Percentiles rank a stretch among this genome's conserved stretches.
Conservation (phyloP, 2,888 invertebrate genomes). For the Nymphalis c-album region DNA sequence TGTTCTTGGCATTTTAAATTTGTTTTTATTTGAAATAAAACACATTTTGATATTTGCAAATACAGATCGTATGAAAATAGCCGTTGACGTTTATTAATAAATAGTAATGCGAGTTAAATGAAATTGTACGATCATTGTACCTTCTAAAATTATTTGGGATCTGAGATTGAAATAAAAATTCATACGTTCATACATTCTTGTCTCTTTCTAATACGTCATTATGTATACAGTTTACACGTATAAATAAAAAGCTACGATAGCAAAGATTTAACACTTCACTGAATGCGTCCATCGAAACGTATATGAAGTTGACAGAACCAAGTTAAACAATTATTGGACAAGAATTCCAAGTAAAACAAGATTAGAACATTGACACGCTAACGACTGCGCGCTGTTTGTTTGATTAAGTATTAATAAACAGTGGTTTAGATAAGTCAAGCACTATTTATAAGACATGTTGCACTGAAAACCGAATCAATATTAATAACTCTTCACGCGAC, state of each 20-base stretch:
- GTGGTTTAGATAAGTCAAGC: conserved; percentile 27
- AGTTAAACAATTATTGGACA: conserved; percentile 8
- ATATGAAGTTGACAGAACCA: conserved; percentile 1
- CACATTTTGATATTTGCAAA: conserved; percentile 7
- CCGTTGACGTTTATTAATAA: too few species aligned
- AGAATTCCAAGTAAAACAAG: conserved; percentile 12
- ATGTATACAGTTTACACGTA: not conserved
- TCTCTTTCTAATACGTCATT: not conserved
- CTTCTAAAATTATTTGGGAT: too few species aligned
- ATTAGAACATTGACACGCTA: conserved; percentile 12
- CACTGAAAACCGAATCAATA: conserved; percentile 63
- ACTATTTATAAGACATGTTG: conserved; percentile 42
- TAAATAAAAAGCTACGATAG: not conserved
- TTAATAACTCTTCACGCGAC: conserved; percentile 64
- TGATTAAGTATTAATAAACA: conserved; percentile 26
- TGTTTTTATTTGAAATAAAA: conserved; percentile 2
- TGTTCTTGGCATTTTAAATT: conserved; percentile 12
- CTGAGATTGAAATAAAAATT: too few species aligned
- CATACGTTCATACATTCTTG: not conserved
- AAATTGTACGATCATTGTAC: too few species aligned
- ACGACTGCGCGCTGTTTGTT: conserved; percentile 13
- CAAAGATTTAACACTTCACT: not conserved
- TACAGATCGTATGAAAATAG: not conserved
- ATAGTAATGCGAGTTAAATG: too few species aligned
- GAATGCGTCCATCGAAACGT: not conserved